phyloP scores from a whole-genome alignment of 2,113 vertebrate species.

The Thamnophis sirtalis region DNA sequence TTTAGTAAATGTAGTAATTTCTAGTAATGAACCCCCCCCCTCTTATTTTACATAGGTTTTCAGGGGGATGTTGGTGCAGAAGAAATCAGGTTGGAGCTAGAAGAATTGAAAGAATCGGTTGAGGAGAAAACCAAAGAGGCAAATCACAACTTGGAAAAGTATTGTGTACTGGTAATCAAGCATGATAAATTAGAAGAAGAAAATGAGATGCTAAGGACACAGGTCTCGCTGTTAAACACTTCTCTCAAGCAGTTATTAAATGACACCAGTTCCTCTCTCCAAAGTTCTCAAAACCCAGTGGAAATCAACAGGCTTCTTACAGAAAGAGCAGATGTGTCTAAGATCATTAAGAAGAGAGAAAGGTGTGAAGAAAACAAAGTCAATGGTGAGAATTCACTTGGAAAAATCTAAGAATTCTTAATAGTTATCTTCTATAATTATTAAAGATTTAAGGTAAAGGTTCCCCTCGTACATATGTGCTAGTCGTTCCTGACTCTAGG shows the following conservation, averaged over 20 bases:
- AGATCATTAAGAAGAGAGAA: slow-evolving; percentile 70
- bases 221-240: slow-evolving; percentile 67
- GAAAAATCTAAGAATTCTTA: neutral
- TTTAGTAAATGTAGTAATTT: neutral
- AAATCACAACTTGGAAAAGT: slow-evolving; percentile 86
- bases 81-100: slow-evolving; percentile 67
- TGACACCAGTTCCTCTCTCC: slow-evolving; percentile 27
- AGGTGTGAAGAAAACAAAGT: slow-evolving; percentile 49
- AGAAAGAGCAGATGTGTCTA: slow-evolving; percentile 50
- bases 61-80: slow-evolving; percentile 37
- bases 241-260: slow-evolving; percentile 44
- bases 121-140: slow-evolving; percentile 80
- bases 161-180: slow-evolving; percentile 79
- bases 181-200: slow-evolving; percentile 82
- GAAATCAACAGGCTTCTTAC: slow-evolving; percentile 3
- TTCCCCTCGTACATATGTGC: too few relatives aligned
- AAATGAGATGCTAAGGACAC: slow-evolving; percentile 77
- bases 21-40: neutral
- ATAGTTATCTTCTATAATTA: neutral
- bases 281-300: neutral
- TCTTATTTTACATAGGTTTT: slow-evolving; percentile 57
- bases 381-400: neutral
- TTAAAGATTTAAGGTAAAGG: neutral
- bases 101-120: slow-evolving; percentile 72
- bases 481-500: too few relatives aligned